phyloP scores from a whole-genome alignment of 2,888 invertebrate genomes.

The Sabatieria punctata region DNA sequence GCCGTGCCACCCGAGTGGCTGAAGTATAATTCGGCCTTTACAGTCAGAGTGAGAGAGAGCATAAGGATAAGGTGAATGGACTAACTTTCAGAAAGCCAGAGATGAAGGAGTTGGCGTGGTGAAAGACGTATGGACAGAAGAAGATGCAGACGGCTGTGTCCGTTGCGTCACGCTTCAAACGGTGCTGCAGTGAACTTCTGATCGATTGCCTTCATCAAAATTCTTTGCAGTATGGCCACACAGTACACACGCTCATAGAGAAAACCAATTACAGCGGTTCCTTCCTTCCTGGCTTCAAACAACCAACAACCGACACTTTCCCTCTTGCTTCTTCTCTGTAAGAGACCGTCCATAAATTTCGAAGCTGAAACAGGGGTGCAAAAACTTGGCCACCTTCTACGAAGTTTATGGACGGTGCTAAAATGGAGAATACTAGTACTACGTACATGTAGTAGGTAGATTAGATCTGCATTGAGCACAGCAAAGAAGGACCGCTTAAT shows the following conservation, averaged over 20 bases:
- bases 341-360: neutral
- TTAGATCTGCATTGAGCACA: neutral
- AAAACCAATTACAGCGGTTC: conserved; percentile 57
- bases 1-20: too few species aligned
- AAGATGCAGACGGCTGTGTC: conserved; percentile 60
- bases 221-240: conserved; percentile 69
- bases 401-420: too few species aligned
- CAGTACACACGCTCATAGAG: conserved; percentile 80
- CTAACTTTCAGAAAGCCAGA: conserved; percentile 1
- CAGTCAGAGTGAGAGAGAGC: neutral
- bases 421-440: too few species aligned
- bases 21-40: too few species aligned
- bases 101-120: conserved; percentile 42
- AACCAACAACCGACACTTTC: too few species aligned
- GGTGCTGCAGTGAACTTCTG: conserved; percentile 14
- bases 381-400: too few species aligned
- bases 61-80: too few species aligned
- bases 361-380: neutral
- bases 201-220: neutral
- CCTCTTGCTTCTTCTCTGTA: conserved; percentile 6
- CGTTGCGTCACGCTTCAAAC: conserved; percentile 71
- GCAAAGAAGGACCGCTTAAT: neutral
- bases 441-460: conserved; percentile 10
- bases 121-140: conserved; percentile 67
- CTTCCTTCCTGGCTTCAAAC: conserved; percentile 65